Evolutionary conservation across 1,140 invertebrate species (phyloP).

Genomic region (Drosophila melanica): DNA sequence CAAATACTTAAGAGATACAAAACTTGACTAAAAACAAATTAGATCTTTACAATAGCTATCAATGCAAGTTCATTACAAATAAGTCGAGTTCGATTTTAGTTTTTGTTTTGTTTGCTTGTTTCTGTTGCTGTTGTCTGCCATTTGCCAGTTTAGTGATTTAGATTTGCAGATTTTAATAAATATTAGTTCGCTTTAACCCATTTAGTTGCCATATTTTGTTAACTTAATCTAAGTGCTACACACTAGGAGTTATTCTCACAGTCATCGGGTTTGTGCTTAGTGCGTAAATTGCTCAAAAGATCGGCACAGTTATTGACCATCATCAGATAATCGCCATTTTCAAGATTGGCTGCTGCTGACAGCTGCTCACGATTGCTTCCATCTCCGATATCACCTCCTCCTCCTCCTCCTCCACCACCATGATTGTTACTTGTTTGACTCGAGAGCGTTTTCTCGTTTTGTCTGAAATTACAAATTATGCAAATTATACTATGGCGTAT

Average conservation of each 20-base stretch:
- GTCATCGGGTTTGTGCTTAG: constrained; percentile 84
- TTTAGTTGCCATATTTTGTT: constrained; percentile 39
- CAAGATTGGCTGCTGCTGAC: constrained; percentile 56
- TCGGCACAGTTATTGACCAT: constrained; percentile 84
- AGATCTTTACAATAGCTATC: constrained; percentile 62
- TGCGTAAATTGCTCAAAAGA: constrained; percentile 83
- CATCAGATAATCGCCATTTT: constrained; percentile 84
- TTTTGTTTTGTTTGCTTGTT: constrained; percentile 11
- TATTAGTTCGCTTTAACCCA: constrained; percentile 64
- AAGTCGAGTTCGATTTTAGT: constrained; percentile 52
- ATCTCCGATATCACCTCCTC: constrained; percentile 31
- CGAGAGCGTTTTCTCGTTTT: constrained; percentile 58
- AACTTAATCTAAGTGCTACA: constrained; percentile 71
- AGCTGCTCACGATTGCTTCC: constrained; percentile 54
- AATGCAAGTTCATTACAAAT: constrained; percentile 69
- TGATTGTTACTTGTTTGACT: constrained; percentile 54
- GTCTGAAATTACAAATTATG: constrained; percentile 42
- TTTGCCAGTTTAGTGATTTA: constrained; percentile 31
- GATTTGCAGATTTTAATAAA: constrained; percentile 57
- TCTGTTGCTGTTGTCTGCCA: constrained; percentile 25
- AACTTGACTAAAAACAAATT: constrained; percentile 37
- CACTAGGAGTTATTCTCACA: constrained; percentile 84
- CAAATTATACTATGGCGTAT: background rate
- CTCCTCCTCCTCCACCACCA: constrained; percentile 49
- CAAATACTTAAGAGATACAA: constrained; percentile 47